Evolutionary conservation across 2,888 invertebrate genomes (phyloP).

Genomic region (Temnothorax rugatulus): DNA sequence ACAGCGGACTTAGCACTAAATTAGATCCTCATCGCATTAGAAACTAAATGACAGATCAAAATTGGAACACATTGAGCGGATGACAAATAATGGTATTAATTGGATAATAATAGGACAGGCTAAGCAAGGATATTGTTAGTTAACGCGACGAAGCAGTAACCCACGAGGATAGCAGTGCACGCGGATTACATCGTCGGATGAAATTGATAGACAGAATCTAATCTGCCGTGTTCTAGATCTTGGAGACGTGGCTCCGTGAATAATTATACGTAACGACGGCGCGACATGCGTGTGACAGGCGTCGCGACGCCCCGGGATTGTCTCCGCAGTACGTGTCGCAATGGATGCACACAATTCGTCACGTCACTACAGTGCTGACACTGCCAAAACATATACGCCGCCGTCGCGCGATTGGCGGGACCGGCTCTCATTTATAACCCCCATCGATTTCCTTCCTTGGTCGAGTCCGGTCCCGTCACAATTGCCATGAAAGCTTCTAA

Average conservation of each 20-base stretch:
- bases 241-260: slow-evolving; percentile 64
- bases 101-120: background rate
- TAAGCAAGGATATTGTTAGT: slow-evolving; percentile 56
- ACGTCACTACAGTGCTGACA: slow-evolving; percentile 47
- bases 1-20: background rate
- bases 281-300: slow-evolving; percentile 62
- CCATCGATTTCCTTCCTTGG: slow-evolving; percentile 35
- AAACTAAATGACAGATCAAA: slow-evolving; percentile 22
- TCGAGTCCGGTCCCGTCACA: slow-evolving; percentile 11
- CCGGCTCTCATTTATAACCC: slow-evolving; percentile 47
- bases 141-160: slow-evolving; percentile 49
- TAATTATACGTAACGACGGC: slow-evolving; percentile 67
- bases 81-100: slow-evolving; percentile 46
- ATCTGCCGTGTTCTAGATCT: slow-evolving; percentile 67
- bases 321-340: slow-evolving; percentile 49
- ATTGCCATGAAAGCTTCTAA: slow-evolving; percentile 40
- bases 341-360: slow-evolving; percentile 57
- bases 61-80: slow-evolving; percentile 23
- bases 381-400: slow-evolving; percentile 39
- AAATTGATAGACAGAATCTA: slow-evolving; percentile 71
- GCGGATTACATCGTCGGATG: slow-evolving; percentile 58
- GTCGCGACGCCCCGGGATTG: slow-evolving; percentile 57
- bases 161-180: slow-evolving; percentile 36
- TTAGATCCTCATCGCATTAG: no score
- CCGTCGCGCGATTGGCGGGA: slow-evolving; percentile 34